Conservation (phyloP, 2,113 vertebrate species). For the Brachirus orientalis region DNA sequence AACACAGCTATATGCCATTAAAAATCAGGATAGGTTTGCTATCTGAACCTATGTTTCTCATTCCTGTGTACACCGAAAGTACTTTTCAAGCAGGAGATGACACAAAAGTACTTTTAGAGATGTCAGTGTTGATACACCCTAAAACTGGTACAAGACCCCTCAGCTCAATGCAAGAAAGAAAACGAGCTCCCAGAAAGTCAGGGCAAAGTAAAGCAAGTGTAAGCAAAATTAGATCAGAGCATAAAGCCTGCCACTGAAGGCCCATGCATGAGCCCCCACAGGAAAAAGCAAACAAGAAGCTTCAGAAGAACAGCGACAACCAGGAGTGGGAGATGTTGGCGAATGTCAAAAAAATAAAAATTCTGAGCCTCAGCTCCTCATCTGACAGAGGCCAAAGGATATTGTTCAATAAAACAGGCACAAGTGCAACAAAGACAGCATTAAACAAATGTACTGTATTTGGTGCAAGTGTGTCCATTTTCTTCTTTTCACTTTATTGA, state of each 20-base stretch:
- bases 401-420: not conserved
- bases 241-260: too few species aligned
- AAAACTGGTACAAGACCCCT: slow-evolving; percentile 20
- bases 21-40: slow-evolving; percentile 11
- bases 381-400: slow-evolving; percentile 23
- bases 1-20: not conserved
- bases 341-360: not conserved
- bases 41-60: slow-evolving; percentile 8
- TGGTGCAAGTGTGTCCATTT: not conserved
- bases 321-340: slow-evolving; percentile 9
- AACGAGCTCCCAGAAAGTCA: slow-evolving; percentile 29
- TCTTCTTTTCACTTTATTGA: not conserved
- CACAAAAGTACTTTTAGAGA: slow-evolving; percentile 6
- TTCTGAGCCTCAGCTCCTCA: slow-evolving; percentile 9
- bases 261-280: slow-evolving; percentile 15
- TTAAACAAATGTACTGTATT: not conserved
- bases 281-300: not conserved
- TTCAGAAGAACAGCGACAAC: slow-evolving; percentile 24
- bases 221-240: too few species aligned
- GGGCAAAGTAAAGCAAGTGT: too few species aligned
- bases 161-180: slow-evolving; percentile 30
- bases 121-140: too few species aligned
- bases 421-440: not conserved
- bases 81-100: slow-evolving; percentile 1
- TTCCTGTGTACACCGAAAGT: slow-evolving; percentile 15